phyloP scores from a whole-genome alignment of 1,140 invertebrate species.

The Potamilus streckersoni region DNA sequence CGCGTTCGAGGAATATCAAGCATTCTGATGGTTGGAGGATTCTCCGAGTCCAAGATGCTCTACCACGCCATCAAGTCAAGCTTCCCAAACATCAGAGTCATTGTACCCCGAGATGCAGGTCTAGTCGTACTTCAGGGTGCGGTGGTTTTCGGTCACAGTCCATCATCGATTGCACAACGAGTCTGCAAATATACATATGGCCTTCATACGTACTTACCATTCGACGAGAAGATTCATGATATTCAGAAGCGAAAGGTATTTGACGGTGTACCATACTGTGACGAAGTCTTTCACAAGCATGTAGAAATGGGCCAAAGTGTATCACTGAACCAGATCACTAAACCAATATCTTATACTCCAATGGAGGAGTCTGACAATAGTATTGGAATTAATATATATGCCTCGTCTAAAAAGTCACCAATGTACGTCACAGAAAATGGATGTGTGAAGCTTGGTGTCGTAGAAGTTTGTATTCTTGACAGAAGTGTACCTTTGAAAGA shows the following conservation, averaged over 20 bases:
- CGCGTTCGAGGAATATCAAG: background rate
- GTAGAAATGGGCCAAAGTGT: slow-evolving; percentile 6
- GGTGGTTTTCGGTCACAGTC: slow-evolving; percentile 15
- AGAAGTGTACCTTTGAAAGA: background rate
- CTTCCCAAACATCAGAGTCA: slow-evolving; percentile 1
- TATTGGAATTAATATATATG: too few species aligned
- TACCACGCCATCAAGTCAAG: background rate
- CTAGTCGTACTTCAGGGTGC: slow-evolving; percentile 13
- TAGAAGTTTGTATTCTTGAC: too few species aligned
- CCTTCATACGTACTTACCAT: background rate
- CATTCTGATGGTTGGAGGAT: slow-evolving; percentile 16
- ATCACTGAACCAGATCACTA: too few species aligned
- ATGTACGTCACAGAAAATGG: too few species aligned
- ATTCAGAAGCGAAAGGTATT: slow-evolving; percentile 2
- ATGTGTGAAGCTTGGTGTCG: too few species aligned
- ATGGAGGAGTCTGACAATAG: too few species aligned
- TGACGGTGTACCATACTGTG: background rate
- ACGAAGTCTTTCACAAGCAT: slow-evolving; percentile 10
- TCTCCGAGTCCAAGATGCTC: slow-evolving; percentile 5
- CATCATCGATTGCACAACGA: slow-evolving; percentile 3
- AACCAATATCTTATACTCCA: too few species aligned
- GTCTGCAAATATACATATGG: slow-evolving; percentile 17
- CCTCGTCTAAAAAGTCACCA: too few species aligned
- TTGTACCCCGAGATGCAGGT: slow-evolving; percentile 13
- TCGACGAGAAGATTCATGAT: background rate